phyloP scores from a whole-genome alignment of 2,797 vertebrate species.

The Chrysocyon brachyurus region DNA sequence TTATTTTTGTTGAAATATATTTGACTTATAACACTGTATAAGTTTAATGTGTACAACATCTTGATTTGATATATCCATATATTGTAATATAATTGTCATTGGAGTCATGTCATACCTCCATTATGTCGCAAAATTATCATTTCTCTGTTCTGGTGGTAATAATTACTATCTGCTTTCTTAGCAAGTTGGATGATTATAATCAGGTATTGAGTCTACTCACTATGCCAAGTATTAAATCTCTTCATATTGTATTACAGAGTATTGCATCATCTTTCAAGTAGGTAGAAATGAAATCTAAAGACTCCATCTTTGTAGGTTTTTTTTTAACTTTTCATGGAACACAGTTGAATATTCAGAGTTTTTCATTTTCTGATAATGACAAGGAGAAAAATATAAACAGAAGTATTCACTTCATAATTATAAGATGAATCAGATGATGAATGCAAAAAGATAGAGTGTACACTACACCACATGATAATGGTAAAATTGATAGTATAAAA shows the following conservation, averaged over 20 bases:
- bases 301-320: not conserved
- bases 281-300: not conserved
- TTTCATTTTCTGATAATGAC: not conserved
- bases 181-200: not conserved
- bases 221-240: not conserved
- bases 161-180: not conserved
- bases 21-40: not conserved
- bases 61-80: not conserved
- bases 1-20: not conserved
- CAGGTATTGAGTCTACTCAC: not conserved
- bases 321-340: not conserved
- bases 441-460: not conserved
- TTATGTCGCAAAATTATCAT: not conserved
- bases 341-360: not conserved
- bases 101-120: not conserved
- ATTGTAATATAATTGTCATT: not conserved
- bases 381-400: not conserved
- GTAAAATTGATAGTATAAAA: not conserved
- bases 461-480: no score
- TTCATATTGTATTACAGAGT: not conserved
- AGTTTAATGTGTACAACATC: not conserved
- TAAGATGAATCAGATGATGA: not conserved
- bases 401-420: not conserved
- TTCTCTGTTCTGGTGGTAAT: not conserved
- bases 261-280: not conserved